Evolutionary conservation across 2,888 invertebrate genomes (phyloP).

Genomic region (Diogma glabrata): DNA sequence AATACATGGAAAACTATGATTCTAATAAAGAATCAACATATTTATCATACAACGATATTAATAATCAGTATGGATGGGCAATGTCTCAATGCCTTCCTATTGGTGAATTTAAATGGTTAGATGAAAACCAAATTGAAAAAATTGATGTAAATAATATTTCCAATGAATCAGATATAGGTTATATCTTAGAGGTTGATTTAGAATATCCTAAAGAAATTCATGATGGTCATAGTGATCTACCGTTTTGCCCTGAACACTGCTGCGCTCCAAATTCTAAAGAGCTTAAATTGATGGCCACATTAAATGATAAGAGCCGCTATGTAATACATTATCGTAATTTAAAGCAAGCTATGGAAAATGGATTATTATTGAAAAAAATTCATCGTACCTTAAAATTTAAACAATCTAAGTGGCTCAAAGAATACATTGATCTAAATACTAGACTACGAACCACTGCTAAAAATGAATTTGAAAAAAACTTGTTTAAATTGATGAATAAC

Average conservation of each 20-base stretch:
- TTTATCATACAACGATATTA: neutral
- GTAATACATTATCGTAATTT: constrained; percentile 27
- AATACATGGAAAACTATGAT: neutral
- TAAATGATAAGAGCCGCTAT: constrained; percentile 21
- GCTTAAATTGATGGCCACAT: constrained; percentile 22
- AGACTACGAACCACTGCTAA: too few species aligned
- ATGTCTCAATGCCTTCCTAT: too few species aligned
- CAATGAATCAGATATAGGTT: constrained; percentile 19
- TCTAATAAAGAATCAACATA: neutral
- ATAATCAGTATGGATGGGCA: too few species aligned
- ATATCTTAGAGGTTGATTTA: constrained; percentile 27
- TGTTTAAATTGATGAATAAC: too few species aligned
- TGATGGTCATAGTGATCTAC: constrained; percentile 26
- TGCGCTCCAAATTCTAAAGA: constrained; percentile 16
- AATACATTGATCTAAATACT: too few species aligned
- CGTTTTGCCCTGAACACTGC: constrained; percentile 24
- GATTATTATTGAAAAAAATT: too few species aligned
- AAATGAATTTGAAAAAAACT: too few species aligned
- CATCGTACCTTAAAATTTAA: too few species aligned
- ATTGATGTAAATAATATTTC: constrained; percentile 29
- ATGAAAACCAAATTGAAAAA: neutral
- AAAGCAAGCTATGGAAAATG: constrained; percentile 21
- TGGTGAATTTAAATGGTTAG: neutral
- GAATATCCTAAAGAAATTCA: constrained; percentile 20
- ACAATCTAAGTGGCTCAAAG: too few species aligned